Evolutionary conservation across 2,888 invertebrate genomes (phyloP), one percentile per base, ranked within the genome.

Genomic region (Eudasyphora cyanicolor): DNA sequence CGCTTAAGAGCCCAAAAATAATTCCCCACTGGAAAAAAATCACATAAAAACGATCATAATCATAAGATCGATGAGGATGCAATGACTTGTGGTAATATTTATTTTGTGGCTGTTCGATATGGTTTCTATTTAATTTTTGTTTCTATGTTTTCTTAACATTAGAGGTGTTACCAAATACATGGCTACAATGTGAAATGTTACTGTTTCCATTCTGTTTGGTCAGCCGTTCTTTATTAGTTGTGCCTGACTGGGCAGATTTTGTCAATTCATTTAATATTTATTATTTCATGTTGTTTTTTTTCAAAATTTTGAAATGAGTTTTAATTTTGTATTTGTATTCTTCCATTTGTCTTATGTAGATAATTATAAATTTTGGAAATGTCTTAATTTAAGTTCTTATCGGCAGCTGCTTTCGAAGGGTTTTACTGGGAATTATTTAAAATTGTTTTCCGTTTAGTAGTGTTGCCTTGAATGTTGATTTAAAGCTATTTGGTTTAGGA

Each of bases 21-120:
- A 67, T 24, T 38, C 10, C 12, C 21, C 19, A 67, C 10, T n/a
- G n/a, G n/a, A n/a, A n/a, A n/a, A n/a, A n/a, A n/a, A n/a, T n/a
- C n/a, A n/a, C n/a, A n/a, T n/a, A n/a, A 64, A 21, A 38, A 19
- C 32, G n/a, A n/a, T n/a, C 12, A 38, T 38, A 51, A 69, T 77
- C 74, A 54, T 60, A 78, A 82, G 82, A 82, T 85, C 79, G 75
- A 82, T 82, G 73, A 69, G 73, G 24, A 69, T 67, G 45, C 32
- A 73, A 76, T 73, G 80, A 80, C 70, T 80, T 29, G 38, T 42
- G n/a, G n/a, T n/a, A n/a, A 10, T 12, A 57, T 5, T 14, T 24
- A 14, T 24, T 10, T 38, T 42, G 21, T 24, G 7, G 19, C 24
- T 29, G 21, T 54, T 19, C 27, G 38, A 21, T 24, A 42, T 67